Conservation (phyloP, 2,113 vertebrate species). For the Ascaphus truei region DNA sequence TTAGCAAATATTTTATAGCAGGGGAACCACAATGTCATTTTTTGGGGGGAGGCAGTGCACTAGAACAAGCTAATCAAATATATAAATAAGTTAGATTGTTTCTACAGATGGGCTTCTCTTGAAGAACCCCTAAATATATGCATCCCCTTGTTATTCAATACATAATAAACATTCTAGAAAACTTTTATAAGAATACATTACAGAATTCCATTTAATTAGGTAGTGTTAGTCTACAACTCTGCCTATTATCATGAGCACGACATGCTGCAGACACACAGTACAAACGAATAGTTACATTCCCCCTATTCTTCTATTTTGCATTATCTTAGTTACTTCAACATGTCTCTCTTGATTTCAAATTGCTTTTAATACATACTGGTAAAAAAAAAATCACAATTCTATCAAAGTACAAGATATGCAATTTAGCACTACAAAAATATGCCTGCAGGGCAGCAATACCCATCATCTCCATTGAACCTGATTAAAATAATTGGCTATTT, state of each 20-base stretch:
- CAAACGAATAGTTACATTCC: neutral
- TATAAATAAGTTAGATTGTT: too few species aligned
- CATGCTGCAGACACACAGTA: neutral
- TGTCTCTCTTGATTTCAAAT: conserved; percentile 40
- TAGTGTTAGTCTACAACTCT: neutral
- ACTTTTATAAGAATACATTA: too few species aligned
- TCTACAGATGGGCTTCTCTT: too few species aligned
- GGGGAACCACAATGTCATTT: too few species aligned
- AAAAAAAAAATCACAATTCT: conserved; percentile 36
- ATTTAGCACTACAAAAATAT: conserved; percentile 50
- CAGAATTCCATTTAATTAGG: too few species aligned
- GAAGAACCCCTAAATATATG: too few species aligned
- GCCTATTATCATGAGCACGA: neutral
- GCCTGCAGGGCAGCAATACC: conserved; percentile 56
- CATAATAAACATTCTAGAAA: too few species aligned
- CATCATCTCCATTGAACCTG: conserved; percentile 58
- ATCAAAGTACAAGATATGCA: conserved; percentile 43
- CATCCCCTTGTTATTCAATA: too few species aligned
- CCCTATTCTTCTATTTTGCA: neutral
- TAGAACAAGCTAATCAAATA: too few species aligned
- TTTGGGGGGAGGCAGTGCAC: too few species aligned
- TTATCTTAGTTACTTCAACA: conserved; percentile 5
- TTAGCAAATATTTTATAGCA: too few species aligned
- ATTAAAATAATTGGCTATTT: conserved; percentile 73
- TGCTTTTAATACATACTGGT: conserved; percentile 41